Evolutionary conservation across 2,888 invertebrate species (phyloP).

Genomic region (Eupithecia abbreviata): DNA sequence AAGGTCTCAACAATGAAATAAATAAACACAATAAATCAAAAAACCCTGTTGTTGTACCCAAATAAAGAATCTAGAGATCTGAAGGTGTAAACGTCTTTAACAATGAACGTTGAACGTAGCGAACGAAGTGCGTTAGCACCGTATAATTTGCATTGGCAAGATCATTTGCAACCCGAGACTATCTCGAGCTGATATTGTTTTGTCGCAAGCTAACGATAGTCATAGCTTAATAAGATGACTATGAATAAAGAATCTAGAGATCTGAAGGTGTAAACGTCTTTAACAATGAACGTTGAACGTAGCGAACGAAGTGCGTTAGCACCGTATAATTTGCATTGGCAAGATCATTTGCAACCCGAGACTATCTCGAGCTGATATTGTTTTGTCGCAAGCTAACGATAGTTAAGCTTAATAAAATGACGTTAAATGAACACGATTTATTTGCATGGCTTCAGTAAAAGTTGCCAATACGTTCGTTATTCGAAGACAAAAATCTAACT

Average conservation of each 20-base stretch:
- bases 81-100: constrained; percentile 43
- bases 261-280: constrained; percentile 48
- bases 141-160: constrained; percentile 64
- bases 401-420: not conserved
- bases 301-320: constrained; percentile 59
- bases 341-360: constrained; percentile 59
- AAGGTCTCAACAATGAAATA: too few species aligned
- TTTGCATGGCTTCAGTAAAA: not conserved
- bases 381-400: not conserved
- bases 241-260: constrained; percentile 4
- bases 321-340: constrained; percentile 62
- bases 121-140: constrained; percentile 58
- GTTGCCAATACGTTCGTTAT: too few species aligned
- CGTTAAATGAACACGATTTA: not conserved
- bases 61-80: constrained; percentile 34
- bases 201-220: not conserved
- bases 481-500: too few species aligned
- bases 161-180: constrained; percentile 56
- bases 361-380: constrained; percentile 19
- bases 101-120: constrained; percentile 42
- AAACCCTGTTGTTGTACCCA: too few species aligned
- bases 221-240: not conserved
- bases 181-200: not conserved
- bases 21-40: too few species aligned
- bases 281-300: constrained; percentile 33